phyloP scores from a whole-genome alignment of 1,140 invertebrate species.

The Neodiprion pinetum region DNA sequence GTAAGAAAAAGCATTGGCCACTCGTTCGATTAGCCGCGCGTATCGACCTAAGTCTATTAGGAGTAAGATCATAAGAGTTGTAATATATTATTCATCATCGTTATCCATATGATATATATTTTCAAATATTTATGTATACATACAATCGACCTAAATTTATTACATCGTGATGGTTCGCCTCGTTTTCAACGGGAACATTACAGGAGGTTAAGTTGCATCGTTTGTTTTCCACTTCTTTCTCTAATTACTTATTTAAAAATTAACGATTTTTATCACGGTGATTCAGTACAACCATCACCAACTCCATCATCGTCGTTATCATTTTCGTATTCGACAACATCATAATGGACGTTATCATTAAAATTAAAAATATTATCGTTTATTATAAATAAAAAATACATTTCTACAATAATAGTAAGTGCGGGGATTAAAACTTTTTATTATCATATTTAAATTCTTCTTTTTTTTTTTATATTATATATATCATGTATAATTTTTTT shows the following conservation, averaged over 20 bases:
- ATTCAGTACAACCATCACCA: not conserved
- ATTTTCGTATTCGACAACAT: not conserved
- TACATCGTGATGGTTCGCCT: slow-evolving; percentile 28
- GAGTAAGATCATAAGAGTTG: slow-evolving; percentile 26
- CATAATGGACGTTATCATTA: not conserved
- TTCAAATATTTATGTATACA: slow-evolving; percentile 8
- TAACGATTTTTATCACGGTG: not conserved
- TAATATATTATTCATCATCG: slow-evolving; percentile 35
- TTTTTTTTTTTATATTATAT: not conserved
- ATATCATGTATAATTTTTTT: not conserved
- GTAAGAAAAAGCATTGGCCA: not conserved
- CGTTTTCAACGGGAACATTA: not conserved
- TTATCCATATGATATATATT: slow-evolving; percentile 23
- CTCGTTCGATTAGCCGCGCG: not conserved
- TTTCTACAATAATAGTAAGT: slow-evolving; percentile 11
- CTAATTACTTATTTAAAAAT: not conserved
- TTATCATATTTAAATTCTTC: not conserved
- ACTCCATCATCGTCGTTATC: not conserved
- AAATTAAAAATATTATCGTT: not conserved
- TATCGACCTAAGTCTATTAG: not conserved
- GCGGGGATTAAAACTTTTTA: not conserved
- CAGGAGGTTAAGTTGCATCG: not conserved
- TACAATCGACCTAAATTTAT: slow-evolving; percentile 32
- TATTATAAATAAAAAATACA: slow-evolving; percentile 16
- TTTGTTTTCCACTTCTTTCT: not conserved